Evolutionary conservation across 2,888 invertebrate genomes (phyloP).

Genomic region (Noctua janthina): DNA sequence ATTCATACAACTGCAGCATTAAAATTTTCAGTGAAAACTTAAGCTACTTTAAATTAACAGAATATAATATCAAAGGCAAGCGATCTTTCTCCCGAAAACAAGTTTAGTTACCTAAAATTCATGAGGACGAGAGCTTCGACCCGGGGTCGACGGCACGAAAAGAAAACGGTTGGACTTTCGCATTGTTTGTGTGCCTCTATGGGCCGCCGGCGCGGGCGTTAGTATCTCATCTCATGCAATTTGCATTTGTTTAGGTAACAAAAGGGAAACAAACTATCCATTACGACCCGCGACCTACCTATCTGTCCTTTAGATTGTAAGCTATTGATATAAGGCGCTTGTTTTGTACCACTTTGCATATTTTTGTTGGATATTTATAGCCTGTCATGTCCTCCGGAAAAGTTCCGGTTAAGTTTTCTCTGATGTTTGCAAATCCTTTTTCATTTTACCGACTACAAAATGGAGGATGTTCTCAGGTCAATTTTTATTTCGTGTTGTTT

Average conservation of each 20-base stretch:
- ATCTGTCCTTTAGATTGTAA: conserved; percentile 38
- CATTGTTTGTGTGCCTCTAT: conserved; percentile 71
- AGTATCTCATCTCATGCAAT: conserved; percentile 66
- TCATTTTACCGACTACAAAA: background rate
- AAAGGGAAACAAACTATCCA: conserved; percentile 61
- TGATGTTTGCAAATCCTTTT: background rate
- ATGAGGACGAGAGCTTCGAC: conserved; percentile 63
- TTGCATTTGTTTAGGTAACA: conserved; percentile 68
- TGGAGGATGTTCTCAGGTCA: background rate
- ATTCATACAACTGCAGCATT: conserved; percentile 13
- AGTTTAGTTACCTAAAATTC: conserved; percentile 55
- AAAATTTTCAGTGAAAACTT: conserved; percentile 7
- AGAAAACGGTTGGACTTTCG: conserved; percentile 64
- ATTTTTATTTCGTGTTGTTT: background rate
- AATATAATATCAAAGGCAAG: conserved; percentile 49
- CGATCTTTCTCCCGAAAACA: conserved; percentile 47
- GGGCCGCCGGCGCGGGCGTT: conserved; percentile 65
- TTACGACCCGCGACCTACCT: conserved; percentile 50
- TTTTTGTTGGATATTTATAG: conserved; percentile 31
- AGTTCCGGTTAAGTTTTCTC: background rate
- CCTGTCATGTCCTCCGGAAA: background rate
- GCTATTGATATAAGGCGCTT: conserved; percentile 43
- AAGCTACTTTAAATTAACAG: conserved; percentile 32
- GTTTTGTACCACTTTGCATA: conserved; percentile 33
- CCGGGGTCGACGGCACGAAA: conserved; percentile 60